A percentile compares a stretch with the other conserved stretches of the same genome.
Evolutionary conservation across 2,888 invertebrate genomes (phyloP).

Genomic region (Ormyrus pomaceus): DNA sequence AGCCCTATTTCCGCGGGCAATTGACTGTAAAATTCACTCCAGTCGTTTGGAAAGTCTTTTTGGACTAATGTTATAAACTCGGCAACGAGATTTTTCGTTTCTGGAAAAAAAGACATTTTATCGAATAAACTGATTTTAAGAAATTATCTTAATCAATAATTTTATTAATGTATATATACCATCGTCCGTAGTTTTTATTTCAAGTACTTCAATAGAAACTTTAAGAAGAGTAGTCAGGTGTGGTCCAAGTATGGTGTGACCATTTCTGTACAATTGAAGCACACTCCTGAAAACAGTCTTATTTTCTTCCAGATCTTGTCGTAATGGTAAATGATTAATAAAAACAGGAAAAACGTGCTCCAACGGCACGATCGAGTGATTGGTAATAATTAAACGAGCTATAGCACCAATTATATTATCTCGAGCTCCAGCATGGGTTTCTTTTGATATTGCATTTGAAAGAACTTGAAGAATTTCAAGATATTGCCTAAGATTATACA

Average conservation of each 20-base stretch:
- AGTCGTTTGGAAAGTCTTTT: constrained; percentile 79
- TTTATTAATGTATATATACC: constrained; percentile 71
- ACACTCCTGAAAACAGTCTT: constrained; percentile 83
- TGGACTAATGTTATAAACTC: constrained; percentile 79
- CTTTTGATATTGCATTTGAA: constrained; percentile 81
- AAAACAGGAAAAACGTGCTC: constrained; percentile 85
- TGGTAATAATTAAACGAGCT: constrained; percentile 83
- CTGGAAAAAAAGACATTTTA: constrained; percentile 69
- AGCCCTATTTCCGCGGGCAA: constrained; percentile 73
- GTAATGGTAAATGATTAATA: constrained; percentile 83
- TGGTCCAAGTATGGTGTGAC: constrained; percentile 78
- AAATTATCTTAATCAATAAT: constrained; percentile 11
- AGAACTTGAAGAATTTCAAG: constrained; percentile 81
- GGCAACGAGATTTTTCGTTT: constrained; percentile 76
- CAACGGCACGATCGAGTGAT: constrained; percentile 81
- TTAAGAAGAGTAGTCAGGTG: constrained; percentile 78
- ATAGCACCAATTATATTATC: constrained; percentile 89
- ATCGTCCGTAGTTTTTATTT: constrained; percentile 78
- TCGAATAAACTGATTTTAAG: neutral
- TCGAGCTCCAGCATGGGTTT: constrained; percentile 81
- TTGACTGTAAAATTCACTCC: constrained; percentile 75
- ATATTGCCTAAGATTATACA: constrained; percentile 77
- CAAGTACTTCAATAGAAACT: constrained; percentile 78
- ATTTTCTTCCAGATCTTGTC: constrained; percentile 86
- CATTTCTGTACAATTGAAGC: constrained; percentile 80